A percentile compares a stretch with the other conserved stretches of the same genome.
These are phyloP conservation scores for Oryzias curvinotus DNA, from an alignment of 2,113 vertebrate genomes.

Conservation along the genomic window DNA sequence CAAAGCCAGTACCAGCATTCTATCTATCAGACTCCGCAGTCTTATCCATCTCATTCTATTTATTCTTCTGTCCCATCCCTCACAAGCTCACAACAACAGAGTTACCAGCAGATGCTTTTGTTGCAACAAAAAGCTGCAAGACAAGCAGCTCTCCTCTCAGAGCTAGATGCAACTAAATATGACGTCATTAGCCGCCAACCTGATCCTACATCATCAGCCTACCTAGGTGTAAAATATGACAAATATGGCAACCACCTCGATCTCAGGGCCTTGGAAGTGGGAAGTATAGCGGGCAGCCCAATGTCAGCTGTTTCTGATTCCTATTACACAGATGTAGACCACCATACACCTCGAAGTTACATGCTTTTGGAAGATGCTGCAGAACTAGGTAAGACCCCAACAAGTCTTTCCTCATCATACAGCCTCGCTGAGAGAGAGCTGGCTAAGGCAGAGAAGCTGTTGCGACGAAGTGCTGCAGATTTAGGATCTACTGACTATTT, in stretches of 20 bases:
- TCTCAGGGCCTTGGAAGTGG: slow-evolving; percentile 88
- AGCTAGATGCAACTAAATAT: slow-evolving; percentile 94
- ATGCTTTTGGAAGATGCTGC: slow-evolving; percentile 93
- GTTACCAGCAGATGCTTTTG: slow-evolving; percentile 91
- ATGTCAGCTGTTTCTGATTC: slow-evolving; percentile 95
- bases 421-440: slow-evolving; percentile 93
- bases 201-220: slow-evolving; percentile 86
- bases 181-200: slow-evolving; percentile 91
- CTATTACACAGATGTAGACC: slow-evolving; percentile 93
- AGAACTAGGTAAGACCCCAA: slow-evolving; percentile 89
- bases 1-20: slow-evolving; percentile 89
- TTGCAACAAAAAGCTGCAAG: slow-evolving; percentile 92
- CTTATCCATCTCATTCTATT: slow-evolving; percentile 90
- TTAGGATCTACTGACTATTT: slow-evolving; percentile 89
- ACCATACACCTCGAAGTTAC: slow-evolving; percentile 89
- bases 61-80: slow-evolving; percentile 93
- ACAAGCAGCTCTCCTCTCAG: slow-evolving; percentile 83
- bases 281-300: slow-evolving; percentile 88
- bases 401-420: slow-evolving; percentile 85
- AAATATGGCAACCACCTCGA: slow-evolving; percentile 94
- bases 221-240: slow-evolving; percentile 90
- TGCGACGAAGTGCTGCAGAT: slow-evolving; percentile 85
- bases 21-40: slow-evolving; percentile 87
- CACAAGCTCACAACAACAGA: slow-evolving; percentile 87
- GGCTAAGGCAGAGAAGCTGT: slow-evolving; percentile 90